Evolutionary conservation across 2,888 invertebrate genomes (phyloP).

Genomic region (Tipula confusa): DNA sequence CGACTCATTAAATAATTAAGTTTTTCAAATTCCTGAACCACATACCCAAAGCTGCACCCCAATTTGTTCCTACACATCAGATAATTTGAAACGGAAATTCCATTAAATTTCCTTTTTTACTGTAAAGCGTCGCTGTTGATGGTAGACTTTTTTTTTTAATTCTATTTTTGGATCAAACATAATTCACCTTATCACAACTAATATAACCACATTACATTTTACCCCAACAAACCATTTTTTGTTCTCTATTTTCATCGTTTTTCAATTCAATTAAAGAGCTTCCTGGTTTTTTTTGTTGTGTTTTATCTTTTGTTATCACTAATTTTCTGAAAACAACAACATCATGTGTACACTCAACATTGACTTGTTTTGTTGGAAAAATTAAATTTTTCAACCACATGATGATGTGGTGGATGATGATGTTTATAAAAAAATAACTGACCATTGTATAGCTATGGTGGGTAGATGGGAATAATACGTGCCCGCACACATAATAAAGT

Average conservation of each 20-base stretch:
- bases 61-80: background rate
- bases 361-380: too few species aligned
- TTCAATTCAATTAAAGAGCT: background rate
- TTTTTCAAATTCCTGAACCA: too few species aligned
- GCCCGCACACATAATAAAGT: background rate
- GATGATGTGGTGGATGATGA: background rate
- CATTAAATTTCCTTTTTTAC: background rate
- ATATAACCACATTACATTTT: background rate
- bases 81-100: background rate
- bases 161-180: background rate
- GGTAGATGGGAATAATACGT: background rate
- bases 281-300: background rate
- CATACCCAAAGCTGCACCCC: too few species aligned
- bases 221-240: background rate
- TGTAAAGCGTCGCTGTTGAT: background rate
- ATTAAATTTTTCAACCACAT: background rate
- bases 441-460: background rate
- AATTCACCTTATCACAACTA: background rate
- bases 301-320: background rate
- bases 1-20: too few species aligned
- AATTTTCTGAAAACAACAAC: background rate
- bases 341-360: background rate
- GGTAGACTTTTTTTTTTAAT: background rate
- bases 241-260: background rate
- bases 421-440: background rate